These are phyloP conservation scores for Aldrovandia affinis DNA, from an alignment of 2,797 vertebrate species.

Conservation along the genomic window DNA sequence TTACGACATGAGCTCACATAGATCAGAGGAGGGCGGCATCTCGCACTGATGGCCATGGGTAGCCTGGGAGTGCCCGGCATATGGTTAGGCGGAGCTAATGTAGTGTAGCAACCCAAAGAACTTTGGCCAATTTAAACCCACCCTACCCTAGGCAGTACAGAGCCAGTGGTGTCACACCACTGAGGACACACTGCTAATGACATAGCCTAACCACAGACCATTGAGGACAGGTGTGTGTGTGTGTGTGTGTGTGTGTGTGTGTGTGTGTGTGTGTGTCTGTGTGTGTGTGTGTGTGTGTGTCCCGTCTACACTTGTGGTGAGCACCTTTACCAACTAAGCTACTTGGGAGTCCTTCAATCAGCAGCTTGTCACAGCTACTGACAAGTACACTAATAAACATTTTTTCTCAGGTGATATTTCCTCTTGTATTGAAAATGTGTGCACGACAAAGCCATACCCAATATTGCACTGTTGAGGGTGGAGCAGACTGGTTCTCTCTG, in stretches of 20 bases:
- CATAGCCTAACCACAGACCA: background rate
- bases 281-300: too few species aligned
- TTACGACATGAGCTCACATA: too few species aligned
- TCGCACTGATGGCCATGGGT: background rate
- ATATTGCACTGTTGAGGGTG: constrained; percentile 99
- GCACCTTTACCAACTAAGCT: too few species aligned
- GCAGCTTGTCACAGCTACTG: too few species aligned
- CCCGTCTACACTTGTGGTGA: too few species aligned
- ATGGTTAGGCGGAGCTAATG: background rate
- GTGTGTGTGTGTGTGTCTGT: too few species aligned
- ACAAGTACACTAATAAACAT: too few species aligned
- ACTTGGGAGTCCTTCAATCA: too few species aligned
- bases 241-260: too few species aligned
- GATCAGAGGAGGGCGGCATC: too few species aligned
- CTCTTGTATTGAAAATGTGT: background rate
- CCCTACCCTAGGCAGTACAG: background rate
- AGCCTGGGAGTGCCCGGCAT: background rate
- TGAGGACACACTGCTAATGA: background rate
- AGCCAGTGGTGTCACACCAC: background rate
- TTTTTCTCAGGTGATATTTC: too few species aligned
- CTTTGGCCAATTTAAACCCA: background rate
- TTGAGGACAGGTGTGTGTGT: too few species aligned
- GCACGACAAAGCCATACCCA: constrained; percentile 72
- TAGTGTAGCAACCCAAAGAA: background rate
- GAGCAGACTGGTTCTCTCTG: constrained; percentile 98